Evolutionary conservation across 2,113 vertebrate species (phyloP), one percentile per base, ranked within the genome.

Genomic region (Actenoides lindsayi): DNA sequence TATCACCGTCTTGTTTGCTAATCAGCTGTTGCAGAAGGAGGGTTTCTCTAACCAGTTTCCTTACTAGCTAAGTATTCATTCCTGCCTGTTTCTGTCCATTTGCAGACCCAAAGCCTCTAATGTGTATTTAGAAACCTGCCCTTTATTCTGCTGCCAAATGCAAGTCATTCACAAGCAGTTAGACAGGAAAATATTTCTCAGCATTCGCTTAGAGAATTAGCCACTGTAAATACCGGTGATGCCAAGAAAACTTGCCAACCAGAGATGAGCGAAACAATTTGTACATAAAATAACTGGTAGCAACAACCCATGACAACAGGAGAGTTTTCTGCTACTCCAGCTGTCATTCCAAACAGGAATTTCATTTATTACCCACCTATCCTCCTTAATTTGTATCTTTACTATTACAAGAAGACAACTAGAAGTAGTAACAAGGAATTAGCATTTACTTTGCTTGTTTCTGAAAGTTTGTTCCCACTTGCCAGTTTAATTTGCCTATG

Each of bases 131-230:
- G 37, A 94, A 96, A 77, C 73, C 30, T 67, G 31, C 25, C 27
- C 76, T 85, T 57, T 57, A 50, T 83, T 89, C 54, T 54, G 25
- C 10, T 73, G 80, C 50, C 87, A 93, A 91, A 56, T 19, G 30
- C 11, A 50, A 91, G 28, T 37, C 10, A 64, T 83, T 60, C 42
- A 68, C 44, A 93, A 76, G 37, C 50, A 62, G 24, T 20, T 63
- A 73, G 35, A 64, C 28, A 82, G 18, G 57, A 87, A 87, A 94
- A 80, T 76, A 85, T 62, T 94, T 89, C 59, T 94, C 50, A 90
- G 67, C 28, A 54, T 89, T 91, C 3, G 4, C 70, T 42, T 57
- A 41, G 25, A 89, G 70, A 83, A 80, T 93, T 86, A 83, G 18
- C 11, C 23, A 46, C 37, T 74, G 35, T 83, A 83, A 85, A 67